A percentile compares a stretch with the other conserved stretches of the same genome.
Conservation (phyloP, 2,797 vertebrate genomes). For the Pipistrellus kuhlii region DNA sequence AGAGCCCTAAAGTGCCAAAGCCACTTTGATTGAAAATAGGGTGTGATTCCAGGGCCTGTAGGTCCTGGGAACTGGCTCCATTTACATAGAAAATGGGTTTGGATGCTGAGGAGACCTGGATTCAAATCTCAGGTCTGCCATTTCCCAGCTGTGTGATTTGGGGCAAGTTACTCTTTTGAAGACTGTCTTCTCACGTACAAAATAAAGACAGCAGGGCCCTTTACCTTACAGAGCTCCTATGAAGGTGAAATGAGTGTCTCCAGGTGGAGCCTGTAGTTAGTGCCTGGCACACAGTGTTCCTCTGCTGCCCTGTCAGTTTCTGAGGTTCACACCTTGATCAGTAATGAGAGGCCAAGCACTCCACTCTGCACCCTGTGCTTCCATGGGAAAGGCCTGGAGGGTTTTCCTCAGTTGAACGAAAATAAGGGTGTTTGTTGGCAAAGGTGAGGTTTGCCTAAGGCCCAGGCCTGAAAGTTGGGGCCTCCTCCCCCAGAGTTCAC, state of each 20-base stretch:
- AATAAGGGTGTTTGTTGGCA: background rate
- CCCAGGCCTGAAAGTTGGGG: constrained; percentile 48
- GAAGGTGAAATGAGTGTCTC: background rate
- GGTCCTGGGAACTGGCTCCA: background rate
- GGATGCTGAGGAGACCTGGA: background rate
- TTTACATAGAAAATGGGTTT: background rate
- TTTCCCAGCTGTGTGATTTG: background rate
- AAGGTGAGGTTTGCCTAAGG: constrained; percentile 35
- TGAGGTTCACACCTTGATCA: background rate
- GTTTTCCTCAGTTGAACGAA: background rate
- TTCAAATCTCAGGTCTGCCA: constrained; percentile 19
- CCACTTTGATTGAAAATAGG: background rate
- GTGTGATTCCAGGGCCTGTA: background rate
- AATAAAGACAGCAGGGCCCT: background rate
- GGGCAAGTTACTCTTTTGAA: background rate
- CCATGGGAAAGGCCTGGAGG: background rate
- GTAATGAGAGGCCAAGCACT: background rate
- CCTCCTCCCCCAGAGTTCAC: constrained; percentile 8
- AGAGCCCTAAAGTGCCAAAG: background rate
- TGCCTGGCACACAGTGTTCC: background rate
- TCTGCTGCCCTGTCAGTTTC: background rate
- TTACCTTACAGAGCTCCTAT: background rate
- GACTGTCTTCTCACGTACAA: background rate
- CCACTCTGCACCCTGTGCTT: constrained; percentile 13
- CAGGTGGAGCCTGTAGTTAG: background rate